A percentile compares a stretch with the other conserved stretches of the same genome.
Conservation (phyloP, 1,140 invertebrate species). For the Phymastichus coffea region DNA sequence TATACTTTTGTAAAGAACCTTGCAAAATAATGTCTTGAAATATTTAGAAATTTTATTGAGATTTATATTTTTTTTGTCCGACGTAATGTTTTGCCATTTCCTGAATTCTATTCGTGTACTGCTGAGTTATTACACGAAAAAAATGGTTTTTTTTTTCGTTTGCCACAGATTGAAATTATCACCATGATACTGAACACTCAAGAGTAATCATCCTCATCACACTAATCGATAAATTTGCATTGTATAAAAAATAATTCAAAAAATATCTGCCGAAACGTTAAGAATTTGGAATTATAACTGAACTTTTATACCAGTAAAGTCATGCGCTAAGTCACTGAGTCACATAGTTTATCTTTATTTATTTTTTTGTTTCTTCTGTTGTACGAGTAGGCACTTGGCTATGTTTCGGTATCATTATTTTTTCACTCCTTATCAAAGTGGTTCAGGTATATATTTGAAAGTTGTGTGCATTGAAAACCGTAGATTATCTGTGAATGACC, state of each 20-base stretch:
- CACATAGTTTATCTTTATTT: constrained; percentile 27
- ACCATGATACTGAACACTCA: too few species aligned
- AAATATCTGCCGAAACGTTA: too few species aligned
- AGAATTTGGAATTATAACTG: too few species aligned
- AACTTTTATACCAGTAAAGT: constrained; percentile 1
- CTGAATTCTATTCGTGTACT: background rate
- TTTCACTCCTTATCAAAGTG: constrained; percentile 25
- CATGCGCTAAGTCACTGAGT: constrained; percentile 17
- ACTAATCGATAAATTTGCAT: too few species aligned
- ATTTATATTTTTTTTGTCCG: constrained; percentile 12
- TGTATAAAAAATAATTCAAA: too few species aligned
- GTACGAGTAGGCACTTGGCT: constrained; percentile 51
- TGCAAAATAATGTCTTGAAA: constrained; percentile 12
- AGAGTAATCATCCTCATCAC: too few species aligned
- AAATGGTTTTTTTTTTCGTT: too few species aligned
- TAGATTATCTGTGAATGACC: constrained; percentile 7
- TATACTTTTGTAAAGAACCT: constrained; percentile 9
- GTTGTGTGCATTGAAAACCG: constrained; percentile 19
- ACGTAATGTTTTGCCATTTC: background rate
- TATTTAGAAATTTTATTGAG: background rate
- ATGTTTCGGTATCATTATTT: constrained; percentile 45
- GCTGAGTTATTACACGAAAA: constrained; percentile 9
- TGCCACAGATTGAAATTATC: too few species aligned
- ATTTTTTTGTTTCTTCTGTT: constrained; percentile 33
- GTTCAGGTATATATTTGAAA: constrained; percentile 17